A percentile compares a stretch with the other conserved stretches of the same genome.
Evolutionary conservation across 2,888 invertebrate genomes (phyloP).

Genomic region (Entomobrya proxima): DNA sequence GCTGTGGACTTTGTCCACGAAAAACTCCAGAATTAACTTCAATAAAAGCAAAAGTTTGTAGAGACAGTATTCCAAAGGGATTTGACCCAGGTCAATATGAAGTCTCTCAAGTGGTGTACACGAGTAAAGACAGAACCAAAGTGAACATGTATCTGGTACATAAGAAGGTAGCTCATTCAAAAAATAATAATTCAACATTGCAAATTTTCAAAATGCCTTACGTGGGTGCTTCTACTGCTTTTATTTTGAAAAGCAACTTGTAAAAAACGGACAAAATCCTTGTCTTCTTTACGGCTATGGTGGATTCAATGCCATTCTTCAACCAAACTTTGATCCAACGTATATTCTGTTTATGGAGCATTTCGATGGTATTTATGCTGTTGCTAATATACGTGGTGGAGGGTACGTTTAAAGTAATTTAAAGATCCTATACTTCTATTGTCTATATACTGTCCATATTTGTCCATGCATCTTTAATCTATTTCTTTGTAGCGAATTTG

Average conservation of each 20-base stretch:
- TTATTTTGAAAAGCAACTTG: not conserved
- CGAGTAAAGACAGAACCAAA: conserved; percentile 80
- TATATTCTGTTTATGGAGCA: conserved; percentile 92
- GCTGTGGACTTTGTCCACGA: too few species aligned
- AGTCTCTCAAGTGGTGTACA: not conserved
- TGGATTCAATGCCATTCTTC: conserved; percentile 90
- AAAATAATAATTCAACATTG: not conserved
- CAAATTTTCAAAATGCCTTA: not conserved
- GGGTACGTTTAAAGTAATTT: not conserved
- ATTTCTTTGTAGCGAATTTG: not conserved
- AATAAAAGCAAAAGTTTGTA: not conserved
- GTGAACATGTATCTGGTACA: conserved; percentile 96
- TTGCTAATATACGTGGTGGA: conserved; percentile 88
- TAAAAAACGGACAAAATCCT: conserved; percentile 83
- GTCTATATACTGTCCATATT: too few species aligned
- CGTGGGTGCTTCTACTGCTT: not conserved
- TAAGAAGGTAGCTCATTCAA: conserved; percentile 82
- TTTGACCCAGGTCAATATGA: not conserved
- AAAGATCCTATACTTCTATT: too few species aligned
- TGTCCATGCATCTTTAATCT: too few species aligned
- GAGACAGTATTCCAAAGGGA: not conserved
- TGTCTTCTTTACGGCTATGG: conserved; percentile 96
- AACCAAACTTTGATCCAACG: conserved; percentile 91
- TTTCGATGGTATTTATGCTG: conserved; percentile 90
- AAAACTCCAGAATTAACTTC: too few species aligned